Percentiles rank a stretch among this genome's conserved stretches.
phyloP scores from a whole-genome alignment of 2,797 vertebrate genomes.

The Notoglanidium macrostoma region DNA sequence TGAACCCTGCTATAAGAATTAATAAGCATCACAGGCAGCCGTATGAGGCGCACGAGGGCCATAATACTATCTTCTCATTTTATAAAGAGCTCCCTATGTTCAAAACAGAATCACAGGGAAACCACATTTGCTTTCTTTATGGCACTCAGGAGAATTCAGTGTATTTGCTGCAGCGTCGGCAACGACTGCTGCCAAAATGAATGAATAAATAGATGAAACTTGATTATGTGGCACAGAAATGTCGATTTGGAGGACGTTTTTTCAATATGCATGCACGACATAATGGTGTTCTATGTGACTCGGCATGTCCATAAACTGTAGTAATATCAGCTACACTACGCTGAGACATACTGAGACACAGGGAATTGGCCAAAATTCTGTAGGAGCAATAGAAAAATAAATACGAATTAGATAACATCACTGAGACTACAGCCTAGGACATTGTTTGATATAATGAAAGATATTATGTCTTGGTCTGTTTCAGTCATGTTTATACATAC shows the following conservation, averaged over 20 bases:
- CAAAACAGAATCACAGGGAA: slow-evolving; percentile 27
- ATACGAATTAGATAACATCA: neutral
- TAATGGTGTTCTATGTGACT: neutral
- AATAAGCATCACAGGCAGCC: slow-evolving; percentile 43
- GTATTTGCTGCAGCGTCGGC: neutral
- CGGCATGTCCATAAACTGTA: neutral
- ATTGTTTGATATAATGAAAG: slow-evolving; percentile 1
- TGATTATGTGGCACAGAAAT: neutral
- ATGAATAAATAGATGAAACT: slow-evolving; percentile 36
- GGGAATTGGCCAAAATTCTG: neutral
- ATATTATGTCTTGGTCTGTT: neutral
- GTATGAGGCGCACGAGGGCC: slow-evolving; percentile 21
- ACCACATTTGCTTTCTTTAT: slow-evolving; percentile 40
- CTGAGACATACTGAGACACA: neutral
- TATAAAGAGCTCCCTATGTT: slow-evolving; percentile 38
- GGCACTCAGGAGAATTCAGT: neutral
- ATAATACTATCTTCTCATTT: slow-evolving; percentile 38
- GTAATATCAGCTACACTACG: neutral
- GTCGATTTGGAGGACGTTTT: slow-evolving; percentile 17
- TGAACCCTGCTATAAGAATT: slow-evolving; percentile 33
- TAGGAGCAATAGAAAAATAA: neutral
- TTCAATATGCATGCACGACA: neutral
- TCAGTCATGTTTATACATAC: neutral
- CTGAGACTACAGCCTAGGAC: neutral
- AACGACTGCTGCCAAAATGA: slow-evolving; percentile 22